Percentiles rank a stretch among this genome's conserved stretches.
Conservation (phyloP, 2,113 vertebrate species). For the Rhinopomastus cyanomelas region DNA sequence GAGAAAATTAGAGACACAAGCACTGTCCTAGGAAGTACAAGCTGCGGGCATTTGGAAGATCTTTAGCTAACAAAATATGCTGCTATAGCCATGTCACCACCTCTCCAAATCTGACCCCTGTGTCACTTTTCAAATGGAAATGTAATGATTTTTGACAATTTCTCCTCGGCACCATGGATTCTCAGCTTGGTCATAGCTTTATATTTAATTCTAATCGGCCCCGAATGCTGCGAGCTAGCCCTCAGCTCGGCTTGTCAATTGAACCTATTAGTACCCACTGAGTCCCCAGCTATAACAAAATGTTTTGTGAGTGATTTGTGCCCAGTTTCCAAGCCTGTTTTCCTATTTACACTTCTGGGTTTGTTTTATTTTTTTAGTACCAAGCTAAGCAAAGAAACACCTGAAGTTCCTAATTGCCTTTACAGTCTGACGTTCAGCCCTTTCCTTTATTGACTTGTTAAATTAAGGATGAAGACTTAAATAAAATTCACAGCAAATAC, state of each 20-base stretch:
- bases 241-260: not conserved
- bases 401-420: not conserved
- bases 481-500: not conserved
- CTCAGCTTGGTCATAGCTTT: not conserved
- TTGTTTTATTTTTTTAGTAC: rapidly evolving
- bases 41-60: not conserved
- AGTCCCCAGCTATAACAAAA: not conserved
- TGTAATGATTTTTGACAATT: not conserved
- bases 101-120: not conserved
- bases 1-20: not conserved
- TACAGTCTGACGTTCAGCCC: not conserved
- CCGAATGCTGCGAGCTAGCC: not conserved
- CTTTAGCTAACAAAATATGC: not conserved
- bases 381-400: not conserved
- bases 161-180: not conserved
- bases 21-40: not conserved
- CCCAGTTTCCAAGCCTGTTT: not conserved
- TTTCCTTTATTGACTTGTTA: not conserved
- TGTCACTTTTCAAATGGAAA: not conserved
- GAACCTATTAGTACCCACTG: not conserved
- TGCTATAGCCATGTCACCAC: not conserved
- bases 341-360: not conserved
- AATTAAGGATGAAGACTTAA: not conserved
- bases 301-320: not conserved
- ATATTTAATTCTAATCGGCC: not conserved